Conservation (phyloP, 2,888 invertebrate species). For the Volucella inanis region DNA sequence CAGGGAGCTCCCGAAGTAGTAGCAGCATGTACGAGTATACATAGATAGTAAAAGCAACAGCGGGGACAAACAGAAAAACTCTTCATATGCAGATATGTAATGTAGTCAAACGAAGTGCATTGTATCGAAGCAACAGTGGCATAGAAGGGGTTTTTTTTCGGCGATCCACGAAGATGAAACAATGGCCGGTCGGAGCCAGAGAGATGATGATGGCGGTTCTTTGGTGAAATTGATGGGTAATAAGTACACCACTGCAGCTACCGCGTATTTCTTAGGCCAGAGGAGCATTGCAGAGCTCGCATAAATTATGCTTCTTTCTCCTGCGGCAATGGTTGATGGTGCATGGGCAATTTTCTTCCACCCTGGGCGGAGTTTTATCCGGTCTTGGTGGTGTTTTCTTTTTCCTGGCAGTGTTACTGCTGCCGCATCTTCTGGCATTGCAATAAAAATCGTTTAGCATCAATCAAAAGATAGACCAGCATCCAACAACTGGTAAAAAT, state of each 20-base stretch:
- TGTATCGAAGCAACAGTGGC: conserved; percentile 39
- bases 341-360: conserved; percentile 42
- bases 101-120: conserved; percentile 52
- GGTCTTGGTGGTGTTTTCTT: conserved; percentile 24
- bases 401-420: too few relatives aligned
- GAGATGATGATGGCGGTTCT: conserved; percentile 69
- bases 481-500: conserved; percentile 43
- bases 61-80: conserved; percentile 65
- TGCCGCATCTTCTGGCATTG: conserved; percentile 56
- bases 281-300: conserved; percentile 54
- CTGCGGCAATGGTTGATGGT: conserved; percentile 10
- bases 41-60: not conserved
- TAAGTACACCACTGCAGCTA: conserved; percentile 67
- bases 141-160: conserved; percentile 15
- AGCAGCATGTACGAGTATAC: not conserved
- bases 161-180: conserved; percentile 62
- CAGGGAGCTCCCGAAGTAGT: conserved; percentile 36
- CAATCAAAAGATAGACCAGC: conserved; percentile 71
- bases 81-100: conserved; percentile 67
- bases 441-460: conserved; percentile 74
- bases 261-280: conserved; percentile 55
- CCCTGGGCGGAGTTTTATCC: conserved; percentile 73
- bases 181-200: conserved; percentile 51
- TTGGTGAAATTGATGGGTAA: conserved; percentile 72
- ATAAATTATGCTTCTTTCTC: conserved; percentile 61